These are phyloP conservation scores for Panagrolaimus sp. DNA, from an alignment of 1,140 invertebrate genomes.

Conservation along the genomic window DNA sequence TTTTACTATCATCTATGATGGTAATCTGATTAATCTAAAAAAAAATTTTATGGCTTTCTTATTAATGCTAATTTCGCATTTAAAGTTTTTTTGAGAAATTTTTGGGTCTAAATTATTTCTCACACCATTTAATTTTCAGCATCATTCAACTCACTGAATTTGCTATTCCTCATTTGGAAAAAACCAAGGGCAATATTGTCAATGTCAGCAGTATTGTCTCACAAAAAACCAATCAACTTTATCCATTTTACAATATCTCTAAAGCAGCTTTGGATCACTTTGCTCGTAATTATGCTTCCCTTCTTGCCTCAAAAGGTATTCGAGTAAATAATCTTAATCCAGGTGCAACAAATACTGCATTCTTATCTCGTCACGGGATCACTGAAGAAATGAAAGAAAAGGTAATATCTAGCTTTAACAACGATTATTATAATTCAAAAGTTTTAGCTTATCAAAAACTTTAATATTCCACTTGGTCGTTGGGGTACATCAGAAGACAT, in stretches of 20 bases:
- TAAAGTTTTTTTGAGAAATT: no score
- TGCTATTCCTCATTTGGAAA: conserved; percentile 74
- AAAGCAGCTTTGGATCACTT: conserved; percentile 60
- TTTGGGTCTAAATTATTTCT: no score
- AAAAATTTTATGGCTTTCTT: no score
- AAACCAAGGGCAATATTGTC: conserved; percentile 77
- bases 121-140: no score
- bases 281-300: conserved; percentile 59
- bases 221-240: conserved; percentile 64
- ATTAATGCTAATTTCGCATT: no score
- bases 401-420: conserved; percentile 66
- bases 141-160: conserved; percentile 66
- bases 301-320: conserved; percentile 59
- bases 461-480: conserved; percentile 62
- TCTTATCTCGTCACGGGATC: conserved; percentile 68
- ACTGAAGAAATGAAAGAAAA: conserved; percentile 53
- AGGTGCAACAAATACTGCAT: neutral
- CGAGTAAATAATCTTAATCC: conserved; percentile 57
- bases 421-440: conserved; percentile 72
- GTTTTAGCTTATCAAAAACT: conserved; percentile 62
- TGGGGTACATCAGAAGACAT: conserved; percentile 62
- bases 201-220: conserved; percentile 79
- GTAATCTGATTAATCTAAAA: no score
- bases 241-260: conserved; percentile 57
- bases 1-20: no score